Evolutionary conservation across 2,888 invertebrate genomes (phyloP).

Genomic region (Caenorhabditis macrosperma): DNA sequence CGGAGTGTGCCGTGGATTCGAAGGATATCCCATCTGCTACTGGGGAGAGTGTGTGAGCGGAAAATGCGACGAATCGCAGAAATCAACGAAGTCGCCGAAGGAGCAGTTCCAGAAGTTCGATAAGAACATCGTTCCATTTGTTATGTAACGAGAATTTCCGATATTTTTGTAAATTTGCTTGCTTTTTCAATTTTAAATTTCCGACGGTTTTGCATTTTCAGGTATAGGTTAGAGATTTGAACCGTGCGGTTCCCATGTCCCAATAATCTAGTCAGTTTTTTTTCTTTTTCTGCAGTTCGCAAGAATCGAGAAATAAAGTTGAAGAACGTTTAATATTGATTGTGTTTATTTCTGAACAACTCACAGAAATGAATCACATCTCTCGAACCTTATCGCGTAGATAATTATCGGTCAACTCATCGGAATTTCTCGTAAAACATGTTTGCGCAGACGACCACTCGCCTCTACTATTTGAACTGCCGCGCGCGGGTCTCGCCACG

Average conservation of each 20-base stretch:
- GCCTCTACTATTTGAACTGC: conserved; percentile 17
- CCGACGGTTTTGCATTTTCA: not conserved
- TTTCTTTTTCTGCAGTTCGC: no score
- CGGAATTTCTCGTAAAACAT: not conserved
- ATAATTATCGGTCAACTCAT: no score
- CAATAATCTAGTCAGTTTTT: conserved; percentile 24
- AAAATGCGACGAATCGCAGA: conserved; percentile 52
- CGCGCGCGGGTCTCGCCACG: conserved; percentile 50
- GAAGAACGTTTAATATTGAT: no score
- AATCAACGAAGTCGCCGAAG: conserved; percentile 9
- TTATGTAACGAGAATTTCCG: conserved; percentile 31
- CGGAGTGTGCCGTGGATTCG: conserved; percentile 77
- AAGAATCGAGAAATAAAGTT: no score
- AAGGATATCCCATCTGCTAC: conserved; percentile 71
- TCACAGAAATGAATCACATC: no score
- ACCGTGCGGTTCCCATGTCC: conserved; percentile 7
- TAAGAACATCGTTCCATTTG: conserved; percentile 41
- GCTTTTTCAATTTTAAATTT: conserved; percentile 9
- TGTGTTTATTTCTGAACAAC: no score
- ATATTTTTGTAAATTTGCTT: conserved; percentile 15
- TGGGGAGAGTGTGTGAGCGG: conserved; percentile 71
- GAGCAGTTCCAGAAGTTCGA: conserved; percentile 31
- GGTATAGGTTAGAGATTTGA: not conserved
- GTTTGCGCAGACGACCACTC: no score
- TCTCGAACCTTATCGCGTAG: no score